phyloP scores from a whole-genome alignment of 2,113 vertebrate species.

The Azemiops feae region DNA sequence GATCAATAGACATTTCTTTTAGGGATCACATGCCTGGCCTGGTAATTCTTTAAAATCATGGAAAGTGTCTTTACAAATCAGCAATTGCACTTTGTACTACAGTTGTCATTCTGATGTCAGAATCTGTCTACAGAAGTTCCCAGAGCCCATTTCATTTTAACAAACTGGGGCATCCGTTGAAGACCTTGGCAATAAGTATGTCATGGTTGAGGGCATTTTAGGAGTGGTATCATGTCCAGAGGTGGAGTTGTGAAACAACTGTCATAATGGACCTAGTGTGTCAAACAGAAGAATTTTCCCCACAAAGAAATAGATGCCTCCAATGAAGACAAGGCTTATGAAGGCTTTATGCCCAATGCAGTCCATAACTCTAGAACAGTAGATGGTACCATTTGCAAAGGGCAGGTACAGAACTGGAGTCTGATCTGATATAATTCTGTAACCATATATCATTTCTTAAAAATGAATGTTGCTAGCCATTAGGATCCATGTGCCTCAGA shows the following conservation, averaged over 20 bases:
- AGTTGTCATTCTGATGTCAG: not conserved
- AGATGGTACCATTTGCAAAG: not conserved
- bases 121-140: not conserved
- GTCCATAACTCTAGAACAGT: not conserved
- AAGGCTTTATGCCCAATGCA: not conserved
- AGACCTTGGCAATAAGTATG: not conserved
- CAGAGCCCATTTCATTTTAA: not conserved
- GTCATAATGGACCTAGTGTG: not conserved
- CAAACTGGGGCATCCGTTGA: not conserved
- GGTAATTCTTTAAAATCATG: not conserved
- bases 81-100: not conserved
- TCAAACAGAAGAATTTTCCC: not conserved
- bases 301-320: not conserved
- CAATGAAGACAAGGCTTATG: not conserved
- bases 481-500: not conserved
- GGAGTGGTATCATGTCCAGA: not conserved
- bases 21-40: not conserved
- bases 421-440: not conserved
- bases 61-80: not conserved
- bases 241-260: not conserved
- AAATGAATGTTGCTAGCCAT: not conserved
- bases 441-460: not conserved
- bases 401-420: not conserved
- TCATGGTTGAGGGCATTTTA: not conserved
- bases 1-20: not conserved